phyloP scores from a whole-genome alignment of 64 coral and sea anemone genomes.

The Dendrophyllia cribrosa region DNA sequence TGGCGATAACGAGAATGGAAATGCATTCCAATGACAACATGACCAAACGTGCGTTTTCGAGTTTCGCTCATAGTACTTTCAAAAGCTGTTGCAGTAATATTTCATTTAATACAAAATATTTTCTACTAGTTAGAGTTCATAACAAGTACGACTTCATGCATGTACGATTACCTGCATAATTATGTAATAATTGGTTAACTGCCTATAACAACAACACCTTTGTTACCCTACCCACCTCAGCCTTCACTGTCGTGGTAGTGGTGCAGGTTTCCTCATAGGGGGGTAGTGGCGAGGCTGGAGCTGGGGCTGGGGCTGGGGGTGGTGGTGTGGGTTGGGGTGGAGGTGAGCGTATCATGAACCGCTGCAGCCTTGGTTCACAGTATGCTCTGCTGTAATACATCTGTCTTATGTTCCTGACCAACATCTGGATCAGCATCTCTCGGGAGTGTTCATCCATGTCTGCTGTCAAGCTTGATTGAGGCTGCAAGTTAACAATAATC shows the following conservation, averaged over 20 bases:
- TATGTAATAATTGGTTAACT: no score
- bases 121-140: no score
- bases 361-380: conserved; percentile 7
- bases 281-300: background rate
- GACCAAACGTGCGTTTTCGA: no score
- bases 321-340: background rate
- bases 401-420: conserved; percentile 39
- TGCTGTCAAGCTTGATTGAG: background rate
- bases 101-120: no score
- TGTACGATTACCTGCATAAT: no score
- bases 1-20: no score
- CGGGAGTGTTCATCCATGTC: conserved; percentile 21
- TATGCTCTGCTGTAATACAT: conserved; percentile 48
- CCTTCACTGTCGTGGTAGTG: no score
- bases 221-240: background rate
- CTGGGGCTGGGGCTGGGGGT: background rate
- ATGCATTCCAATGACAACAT: no score
- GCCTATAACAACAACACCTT: background rate
- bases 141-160: no score
- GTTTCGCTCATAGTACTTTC: no score
- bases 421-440: background rate
- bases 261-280: background rate
- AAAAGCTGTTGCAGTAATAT: no score
- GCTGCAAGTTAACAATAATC: conserved; percentile 14
- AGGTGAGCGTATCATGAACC: conserved; percentile 19